Percentiles rank a stretch among this genome's conserved stretches.
phyloP scores from a whole-genome alignment of 2,113 vertebrate genomes.

The Ardeotis arabs region DNA sequence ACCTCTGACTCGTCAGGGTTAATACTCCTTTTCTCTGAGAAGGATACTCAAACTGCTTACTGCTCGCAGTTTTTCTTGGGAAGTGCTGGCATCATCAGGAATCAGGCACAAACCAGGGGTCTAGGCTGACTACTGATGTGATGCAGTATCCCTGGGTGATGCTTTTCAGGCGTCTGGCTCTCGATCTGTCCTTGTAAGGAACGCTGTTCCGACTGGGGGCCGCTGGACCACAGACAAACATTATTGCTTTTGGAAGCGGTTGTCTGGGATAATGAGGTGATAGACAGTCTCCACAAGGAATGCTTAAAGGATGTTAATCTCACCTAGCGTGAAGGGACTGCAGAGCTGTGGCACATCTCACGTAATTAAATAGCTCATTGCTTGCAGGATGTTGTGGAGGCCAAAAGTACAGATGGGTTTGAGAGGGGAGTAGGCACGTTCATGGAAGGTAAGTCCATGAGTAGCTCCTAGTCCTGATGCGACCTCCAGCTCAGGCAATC shows the following conservation, averaged over 20 bases:
- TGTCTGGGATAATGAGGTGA: constrained; percentile 57
- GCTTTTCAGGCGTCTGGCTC: constrained; percentile 4
- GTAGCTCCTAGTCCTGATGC: constrained; percentile 6
- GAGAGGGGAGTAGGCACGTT: neutral
- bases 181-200: neutral
- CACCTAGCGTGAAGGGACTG: constrained; percentile 27
- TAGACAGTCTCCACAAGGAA: constrained; percentile 20
- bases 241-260: neutral
- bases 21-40: neutral
- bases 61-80: neutral
- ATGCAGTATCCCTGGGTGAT: neutral
- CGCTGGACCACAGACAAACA: neutral
- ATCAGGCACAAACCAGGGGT: neutral
- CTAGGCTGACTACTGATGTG: neutral
- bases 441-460: accelerated
- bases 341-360: neutral
- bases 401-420: constrained; percentile 19
- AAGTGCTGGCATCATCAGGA: neutral
- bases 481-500: neutral
- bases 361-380: neutral
- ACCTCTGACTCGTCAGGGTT: neutral
- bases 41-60: neutral
- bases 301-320: constrained; percentile 45
- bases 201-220: neutral
- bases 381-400: constrained; percentile 27